Conservation (phyloP, 2,113 vertebrate species). For the Burhinus oedicnemus region DNA sequence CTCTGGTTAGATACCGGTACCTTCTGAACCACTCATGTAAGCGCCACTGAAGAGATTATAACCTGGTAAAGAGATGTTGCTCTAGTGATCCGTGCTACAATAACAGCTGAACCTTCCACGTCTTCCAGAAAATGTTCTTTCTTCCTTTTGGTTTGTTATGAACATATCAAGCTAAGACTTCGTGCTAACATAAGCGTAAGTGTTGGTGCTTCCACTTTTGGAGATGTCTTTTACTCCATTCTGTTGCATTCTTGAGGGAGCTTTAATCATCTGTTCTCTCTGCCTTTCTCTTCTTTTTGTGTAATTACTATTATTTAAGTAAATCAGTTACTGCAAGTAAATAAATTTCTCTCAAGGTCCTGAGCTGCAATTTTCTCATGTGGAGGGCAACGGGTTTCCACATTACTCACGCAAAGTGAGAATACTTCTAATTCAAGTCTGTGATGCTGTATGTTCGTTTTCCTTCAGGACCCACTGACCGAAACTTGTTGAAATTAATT, state of each 20-base stretch:
- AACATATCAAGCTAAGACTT: background rate
- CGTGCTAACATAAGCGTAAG: background rate
- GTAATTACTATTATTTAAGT: background rate
- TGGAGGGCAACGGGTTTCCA: background rate
- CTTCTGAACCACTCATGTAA: background rate
- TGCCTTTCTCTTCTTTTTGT: background rate
- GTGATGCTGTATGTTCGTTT: background rate
- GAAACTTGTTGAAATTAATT: constrained; percentile 62
- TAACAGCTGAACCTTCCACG: background rate
- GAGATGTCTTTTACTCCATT: background rate
- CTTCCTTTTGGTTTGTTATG: background rate
- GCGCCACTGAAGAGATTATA: background rate
- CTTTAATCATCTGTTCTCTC: background rate
- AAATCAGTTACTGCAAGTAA: constrained; percentile 14
- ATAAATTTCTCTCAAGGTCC: background rate
- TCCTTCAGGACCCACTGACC: constrained; percentile 1
- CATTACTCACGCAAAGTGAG: background rate
- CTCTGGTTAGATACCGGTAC: background rate
- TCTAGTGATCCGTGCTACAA: background rate
- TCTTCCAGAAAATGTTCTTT: background rate
- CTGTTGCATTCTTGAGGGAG: background rate
- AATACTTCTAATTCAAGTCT: background rate
- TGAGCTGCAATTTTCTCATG: constrained; percentile 1
- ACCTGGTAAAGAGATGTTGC: background rate
- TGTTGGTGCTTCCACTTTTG: background rate